A percentile compares a stretch with the other conserved stretches of the same genome.
Evolutionary conservation across 2,797 vertebrate species (phyloP).

Genomic region (Squalus acanthias): DNA sequence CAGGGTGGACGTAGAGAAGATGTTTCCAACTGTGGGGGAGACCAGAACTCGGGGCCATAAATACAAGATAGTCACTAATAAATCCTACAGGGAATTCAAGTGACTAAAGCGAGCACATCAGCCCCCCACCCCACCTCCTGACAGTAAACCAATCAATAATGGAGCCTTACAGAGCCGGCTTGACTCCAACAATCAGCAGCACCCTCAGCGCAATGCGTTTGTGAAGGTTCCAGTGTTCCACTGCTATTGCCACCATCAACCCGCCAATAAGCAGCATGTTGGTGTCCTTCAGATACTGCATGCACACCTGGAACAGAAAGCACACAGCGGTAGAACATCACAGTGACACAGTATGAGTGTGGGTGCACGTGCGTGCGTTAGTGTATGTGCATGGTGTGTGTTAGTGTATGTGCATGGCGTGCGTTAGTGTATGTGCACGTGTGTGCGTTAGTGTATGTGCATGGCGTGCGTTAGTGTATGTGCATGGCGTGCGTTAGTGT

Average conservation of each 20-base stretch:
- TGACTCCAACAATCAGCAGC: conserved; percentile 76
- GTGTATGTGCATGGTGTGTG: background rate
- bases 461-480: background rate
- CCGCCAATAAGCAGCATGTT: conserved; percentile 89
- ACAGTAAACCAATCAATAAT: background rate
- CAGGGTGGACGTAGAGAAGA: no score
- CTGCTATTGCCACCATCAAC: conserved; percentile 78
- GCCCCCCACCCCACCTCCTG: background rate
- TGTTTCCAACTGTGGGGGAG: background rate
- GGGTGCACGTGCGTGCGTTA: background rate
- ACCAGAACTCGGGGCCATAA: background rate
- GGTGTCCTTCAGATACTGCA: conserved; percentile 79
- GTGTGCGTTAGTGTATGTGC: background rate
- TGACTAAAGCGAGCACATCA: background rate
- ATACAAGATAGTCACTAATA: background rate
- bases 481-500: background rate
- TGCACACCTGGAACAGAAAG: conserved; percentile 63
- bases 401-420: background rate
- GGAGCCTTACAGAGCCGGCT: conserved; percentile 79
- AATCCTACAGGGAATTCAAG: background rate
- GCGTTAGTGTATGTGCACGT: background rate
- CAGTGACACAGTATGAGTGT: background rate
- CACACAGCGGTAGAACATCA: background rate
- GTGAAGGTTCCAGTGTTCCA: conserved; percentile 85
- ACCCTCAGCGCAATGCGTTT: conserved; percentile 81